phyloP scores from a whole-genome alignment of 2,888 invertebrate species.

The Hetaerina titia region DNA sequence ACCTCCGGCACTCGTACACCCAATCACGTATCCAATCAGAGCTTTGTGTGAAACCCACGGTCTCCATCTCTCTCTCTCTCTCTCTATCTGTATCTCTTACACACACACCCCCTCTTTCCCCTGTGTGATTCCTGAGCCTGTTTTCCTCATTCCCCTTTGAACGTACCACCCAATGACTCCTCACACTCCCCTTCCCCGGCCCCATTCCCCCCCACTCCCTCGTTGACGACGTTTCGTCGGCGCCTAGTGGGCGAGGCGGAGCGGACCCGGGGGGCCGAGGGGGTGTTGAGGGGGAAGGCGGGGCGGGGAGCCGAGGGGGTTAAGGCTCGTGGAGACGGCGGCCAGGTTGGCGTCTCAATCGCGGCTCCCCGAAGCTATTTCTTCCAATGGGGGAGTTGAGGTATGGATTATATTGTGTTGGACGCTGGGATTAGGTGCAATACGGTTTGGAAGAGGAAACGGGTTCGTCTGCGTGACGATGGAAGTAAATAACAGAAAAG shows the following conservation, averaged over 20 bases:
- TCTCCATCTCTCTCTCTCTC: background rate
- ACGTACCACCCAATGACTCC: background rate
- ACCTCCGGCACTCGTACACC: background rate
- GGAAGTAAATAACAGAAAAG: background rate
- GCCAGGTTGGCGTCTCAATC: background rate
- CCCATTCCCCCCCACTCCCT: background rate
- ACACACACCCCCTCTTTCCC: background rate
- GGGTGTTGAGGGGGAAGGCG: background rate
- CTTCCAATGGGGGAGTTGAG: background rate
- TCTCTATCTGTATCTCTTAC: background rate
- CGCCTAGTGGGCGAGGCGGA: background rate
- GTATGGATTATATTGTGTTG: background rate
- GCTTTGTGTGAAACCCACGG: conserved; percentile 11
- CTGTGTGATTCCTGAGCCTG: background rate
- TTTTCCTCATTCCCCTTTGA: background rate
- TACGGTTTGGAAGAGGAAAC: background rate
- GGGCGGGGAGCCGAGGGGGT: background rate
- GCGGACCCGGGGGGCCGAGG: background rate
- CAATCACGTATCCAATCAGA: conserved; percentile 14
- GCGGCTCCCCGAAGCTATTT: background rate
- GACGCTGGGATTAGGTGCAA: background rate
- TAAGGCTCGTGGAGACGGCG: background rate
- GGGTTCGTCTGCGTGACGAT: background rate
- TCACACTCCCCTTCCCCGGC: background rate
- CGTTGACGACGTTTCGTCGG: background rate